Base-by-base conservation (phyloP, 2,888 invertebrate genomes). In the Bruchidius siliquastri region DNA sequence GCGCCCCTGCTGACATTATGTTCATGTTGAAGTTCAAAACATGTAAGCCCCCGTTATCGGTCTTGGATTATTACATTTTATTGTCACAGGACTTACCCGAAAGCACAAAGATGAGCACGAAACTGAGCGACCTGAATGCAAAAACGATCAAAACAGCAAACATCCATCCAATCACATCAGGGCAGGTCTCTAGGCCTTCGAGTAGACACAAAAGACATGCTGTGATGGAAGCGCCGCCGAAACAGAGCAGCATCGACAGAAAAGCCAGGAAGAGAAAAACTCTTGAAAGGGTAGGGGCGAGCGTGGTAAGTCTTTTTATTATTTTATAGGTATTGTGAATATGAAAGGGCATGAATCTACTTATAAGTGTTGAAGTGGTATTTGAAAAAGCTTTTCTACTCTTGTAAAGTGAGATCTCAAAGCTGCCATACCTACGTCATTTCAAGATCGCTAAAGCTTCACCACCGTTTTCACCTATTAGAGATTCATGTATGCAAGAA, bases 241-340 rank as follows among this genome's bases (percentile, higher is more conserved):
- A 80, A 67, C 71, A 78, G 4, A 76, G 76, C 69, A 80, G 79
- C 68, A 76, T 80, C 8, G 86, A 86, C 69, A 80, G 83, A 71
- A 86, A 86, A 75, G 81, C 84, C 13, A 81, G 91, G 79, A 92
- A 92, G 81, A 87, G 91, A 76, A 88, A 91, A 74, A 91, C 90
- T 77, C 87, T 89, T 21, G 92, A 92, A 80, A 91, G 90, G 84
- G 86, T 89, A 78, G 88, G 89, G 73, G 87, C 88, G 68, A 90
- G 88, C 81, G 90, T 91, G 87, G 91, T 91, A 88, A 91, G 90
- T 89, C 86, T 80, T 10, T 20, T 20, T n/a, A 20, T 6, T 6
- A 67, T 4, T 67, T 67, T 8, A 26, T 26, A 26, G 26, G 26
- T 26, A 26, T 26, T 26, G n/a, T n/a, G n/a, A n/a, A n/a, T n/a